Conservation (phyloP, 2,888 invertebrate genomes). For the Cynaeus angustus region DNA sequence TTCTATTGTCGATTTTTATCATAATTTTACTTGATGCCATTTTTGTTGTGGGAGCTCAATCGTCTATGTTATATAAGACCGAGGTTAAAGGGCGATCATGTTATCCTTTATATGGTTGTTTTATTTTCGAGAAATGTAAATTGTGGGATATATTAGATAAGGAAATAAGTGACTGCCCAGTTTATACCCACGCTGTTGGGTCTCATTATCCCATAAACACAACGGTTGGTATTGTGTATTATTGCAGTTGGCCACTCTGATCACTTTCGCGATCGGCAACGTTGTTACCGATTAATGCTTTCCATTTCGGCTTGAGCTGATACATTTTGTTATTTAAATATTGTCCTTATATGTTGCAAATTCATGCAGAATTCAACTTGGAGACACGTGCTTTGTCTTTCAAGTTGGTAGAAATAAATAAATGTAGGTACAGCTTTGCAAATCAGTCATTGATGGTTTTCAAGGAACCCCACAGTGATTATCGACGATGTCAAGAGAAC, state of each 20-base stretch:
- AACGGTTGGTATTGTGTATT: conserved; percentile 57
- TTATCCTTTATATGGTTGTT: conserved; percentile 6
- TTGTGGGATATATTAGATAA: conserved; percentile 30
- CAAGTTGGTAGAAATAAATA: conserved; percentile 11
- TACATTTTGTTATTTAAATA: conserved; percentile 55
- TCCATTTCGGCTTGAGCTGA: conserved; percentile 47
- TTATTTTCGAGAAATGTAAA: conserved; percentile 15
- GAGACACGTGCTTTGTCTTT: conserved; percentile 22
- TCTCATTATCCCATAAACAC: conserved; percentile 62
- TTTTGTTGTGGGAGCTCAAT: neutral
- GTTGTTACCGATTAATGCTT: conserved; percentile 54
- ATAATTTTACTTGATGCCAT: neutral
- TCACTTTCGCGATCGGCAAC: conserved; percentile 57
- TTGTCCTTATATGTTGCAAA: conserved; percentile 48
- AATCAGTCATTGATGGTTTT: neutral
- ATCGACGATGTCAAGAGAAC: neutral
- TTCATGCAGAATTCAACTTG: conserved; percentile 28
- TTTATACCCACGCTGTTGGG: conserved; percentile 57
- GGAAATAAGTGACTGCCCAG: conserved; percentile 55
- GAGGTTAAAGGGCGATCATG: conserved; percentile 9
- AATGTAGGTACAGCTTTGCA: too few relatives aligned
- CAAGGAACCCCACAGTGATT: too few relatives aligned
- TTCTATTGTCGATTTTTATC: too few relatives aligned
- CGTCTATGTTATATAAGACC: neutral
- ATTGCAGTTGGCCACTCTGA: conserved; percentile 56